Evolutionary conservation across 2,888 invertebrate species (phyloP).

Genomic region (Synanthedon vespiformis): DNA sequence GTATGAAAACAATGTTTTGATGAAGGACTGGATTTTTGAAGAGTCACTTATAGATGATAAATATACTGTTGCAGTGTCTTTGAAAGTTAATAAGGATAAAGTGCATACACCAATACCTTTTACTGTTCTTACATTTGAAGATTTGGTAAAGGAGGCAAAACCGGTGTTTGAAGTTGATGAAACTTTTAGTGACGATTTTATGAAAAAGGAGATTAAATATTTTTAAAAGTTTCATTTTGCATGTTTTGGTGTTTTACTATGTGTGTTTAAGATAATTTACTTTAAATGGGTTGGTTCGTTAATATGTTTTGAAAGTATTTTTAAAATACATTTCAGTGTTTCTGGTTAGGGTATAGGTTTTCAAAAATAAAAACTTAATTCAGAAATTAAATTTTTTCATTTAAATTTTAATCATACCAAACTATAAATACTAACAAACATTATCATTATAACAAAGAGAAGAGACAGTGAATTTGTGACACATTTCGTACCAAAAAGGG

Average conservation of each 20-base stretch:
- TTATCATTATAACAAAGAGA: not conserved
- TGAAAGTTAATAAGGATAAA: conserved; percentile 32
- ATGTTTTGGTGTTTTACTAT: conserved; percentile 3
- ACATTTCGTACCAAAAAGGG: conserved; percentile 67
- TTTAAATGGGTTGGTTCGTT: not conserved
- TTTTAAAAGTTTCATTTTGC: conserved; percentile 9
- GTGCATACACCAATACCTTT: conserved; percentile 41
- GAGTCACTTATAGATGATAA: conserved; percentile 81
- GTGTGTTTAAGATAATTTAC: conserved; percentile 1
- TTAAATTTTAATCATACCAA: no score
- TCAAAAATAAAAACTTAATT: no score
- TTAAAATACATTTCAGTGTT: not conserved
- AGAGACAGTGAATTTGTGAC: not conserved
- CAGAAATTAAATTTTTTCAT: no score
- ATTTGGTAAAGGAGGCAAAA: conserved; percentile 69
- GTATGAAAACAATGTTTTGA: conserved; percentile 68
- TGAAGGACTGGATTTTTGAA: conserved; percentile 82
- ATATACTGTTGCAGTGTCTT: conserved; percentile 85
- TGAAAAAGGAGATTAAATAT: conserved; percentile 65
- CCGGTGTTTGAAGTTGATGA: conserved; percentile 55
- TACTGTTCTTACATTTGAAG: conserved; percentile 67
- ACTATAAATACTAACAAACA: not conserved
- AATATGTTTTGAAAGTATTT: not conserved
- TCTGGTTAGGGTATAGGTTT: not conserved
- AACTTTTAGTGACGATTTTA: conserved; percentile 68